Evolutionary conservation across 2,888 invertebrate genomes (phyloP), one percentile per base, ranked within the genome.

Genomic region (Brenthis daphne): DNA sequence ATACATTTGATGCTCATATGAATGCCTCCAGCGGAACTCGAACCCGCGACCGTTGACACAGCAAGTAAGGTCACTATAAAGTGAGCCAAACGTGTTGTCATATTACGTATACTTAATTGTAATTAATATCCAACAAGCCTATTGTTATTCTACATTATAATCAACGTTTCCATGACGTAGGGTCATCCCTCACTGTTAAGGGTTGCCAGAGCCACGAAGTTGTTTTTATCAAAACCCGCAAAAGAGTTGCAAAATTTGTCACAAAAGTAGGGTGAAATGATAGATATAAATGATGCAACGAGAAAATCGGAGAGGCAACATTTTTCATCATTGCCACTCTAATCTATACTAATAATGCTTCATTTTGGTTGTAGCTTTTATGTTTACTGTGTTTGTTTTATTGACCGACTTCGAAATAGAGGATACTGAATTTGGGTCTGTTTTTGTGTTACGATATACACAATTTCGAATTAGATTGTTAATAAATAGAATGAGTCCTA

Each of bases 231-330:
- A 82, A 82, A 75, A 77, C 76, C 82, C 87, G 86, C 89, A 89
- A 90, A 89, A 91, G 91, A 91, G 91, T 91, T 91, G 88, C 78
- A 82, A 85, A 85, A 91, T 90, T 91, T 91, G 90, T 90, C 90
- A 89, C 82, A 79, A 84, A 83, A 82, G 87, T 87, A 87, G 85
- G 82, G 80, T 79, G 80, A 81, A 82, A 78, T 83, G 85, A 87
- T 87, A 84, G 85, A 87, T 88, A 87, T 86, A 86, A 87, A 88
- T 86, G 86, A 82, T 71, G 71, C 56, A 68, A 65, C 70, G 72
- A 73, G 67, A 65, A 71, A 71, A 72, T 67, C 47, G 56, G 72
- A 73, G 65, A 71, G 61, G 33, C 63, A 64, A 57, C 73, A 74
- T 77, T 77, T 75, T 76, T 77, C 75, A 74, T 70, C 69, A 74